These are phyloP conservation scores for Brachyhypopomus gauderio DNA, from an alignment of 2,113 vertebrate species.

Conservation along the genomic window DNA sequence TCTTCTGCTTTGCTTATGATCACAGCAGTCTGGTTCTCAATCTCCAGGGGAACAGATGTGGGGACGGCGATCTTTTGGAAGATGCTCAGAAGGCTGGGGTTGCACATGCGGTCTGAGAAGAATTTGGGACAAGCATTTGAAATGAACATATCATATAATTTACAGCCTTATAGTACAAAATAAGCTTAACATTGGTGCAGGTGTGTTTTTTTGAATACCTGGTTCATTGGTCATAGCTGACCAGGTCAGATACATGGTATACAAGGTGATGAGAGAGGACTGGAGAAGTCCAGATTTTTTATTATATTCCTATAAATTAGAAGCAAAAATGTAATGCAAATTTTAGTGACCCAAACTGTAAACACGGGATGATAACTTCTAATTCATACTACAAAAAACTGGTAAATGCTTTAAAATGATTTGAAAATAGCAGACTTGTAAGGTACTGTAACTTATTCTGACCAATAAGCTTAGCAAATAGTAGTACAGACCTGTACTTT, in stretches of 20 bases:
- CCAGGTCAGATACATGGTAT: slow-evolving; percentile 94
- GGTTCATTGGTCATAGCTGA: slow-evolving; percentile 94
- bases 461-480: background rate
- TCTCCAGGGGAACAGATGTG: slow-evolving; percentile 65
- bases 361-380: no score
- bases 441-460: no score
- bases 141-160: background rate
- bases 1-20: slow-evolving; percentile 64
- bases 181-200: background rate
- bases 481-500: slow-evolving; percentile 85
- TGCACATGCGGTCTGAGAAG: slow-evolving; percentile 82
- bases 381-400: no score
- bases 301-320: slow-evolving; percentile 78
- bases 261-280: slow-evolving; percentile 91
- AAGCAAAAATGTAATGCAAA: slow-evolving; percentile 46
- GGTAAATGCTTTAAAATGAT: no score
- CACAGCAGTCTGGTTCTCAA: slow-evolving; percentile 77
- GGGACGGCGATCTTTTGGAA: slow-evolving; percentile 77
- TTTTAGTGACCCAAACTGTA: no score
- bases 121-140: background rate
- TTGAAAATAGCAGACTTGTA: no score
- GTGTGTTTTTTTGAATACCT: slow-evolving; percentile 69
- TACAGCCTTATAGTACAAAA: background rate
- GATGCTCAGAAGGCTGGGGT: slow-evolving; percentile 86
- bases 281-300: slow-evolving; percentile 89